phyloP scores from a whole-genome alignment of 2,797 vertebrate genomes.

The Enteromius radiatus region DNA sequence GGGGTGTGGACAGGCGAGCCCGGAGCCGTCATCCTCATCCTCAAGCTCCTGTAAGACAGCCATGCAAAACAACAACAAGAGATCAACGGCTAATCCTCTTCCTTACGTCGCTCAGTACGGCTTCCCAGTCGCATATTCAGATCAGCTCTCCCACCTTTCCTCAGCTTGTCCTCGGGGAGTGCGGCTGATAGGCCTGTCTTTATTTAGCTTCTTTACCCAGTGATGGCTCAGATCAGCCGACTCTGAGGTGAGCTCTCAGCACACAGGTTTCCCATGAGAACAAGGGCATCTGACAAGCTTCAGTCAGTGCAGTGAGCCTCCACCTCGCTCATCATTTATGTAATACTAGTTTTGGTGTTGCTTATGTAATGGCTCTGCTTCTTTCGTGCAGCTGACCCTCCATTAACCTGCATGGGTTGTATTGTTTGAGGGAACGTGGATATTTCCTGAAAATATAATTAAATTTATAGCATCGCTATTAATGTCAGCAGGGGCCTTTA shows the following conservation, averaged over 20 bases:
- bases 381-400: slow-evolving; percentile 29
- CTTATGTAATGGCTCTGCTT: slow-evolving; percentile 29
- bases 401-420: slow-evolving; percentile 40
- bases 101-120: slow-evolving; percentile 23
- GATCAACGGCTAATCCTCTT: slow-evolving; percentile 47
- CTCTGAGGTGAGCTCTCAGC: slow-evolving; percentile 32
- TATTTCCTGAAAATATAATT: slow-evolving; percentile 44
- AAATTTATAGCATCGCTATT: slow-evolving; percentile 35
- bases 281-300: slow-evolving; percentile 33
- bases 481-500: slow-evolving; percentile 41
- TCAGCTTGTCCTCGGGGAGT: slow-evolving; percentile 25
- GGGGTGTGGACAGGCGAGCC: slow-evolving; percentile 42
- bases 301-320: slow-evolving; percentile 21
- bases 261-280: slow-evolving; percentile 33
- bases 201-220: slow-evolving; percentile 72
- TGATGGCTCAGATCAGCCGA: slow-evolving; percentile 33
- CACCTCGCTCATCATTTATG: slow-evolving; percentile 31
- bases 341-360: slow-evolving; percentile 12
- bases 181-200: slow-evolving; percentile 63
- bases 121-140: slow-evolving; percentile 36
- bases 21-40: slow-evolving; percentile 20
- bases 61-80: slow-evolving; percentile 58
- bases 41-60: slow-evolving; percentile 44
- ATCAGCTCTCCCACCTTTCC: slow-evolving; percentile 34
- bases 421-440: slow-evolving; percentile 22